phyloP scores from a whole-genome alignment of 1,140 invertebrate species.

The Drosophila ercepeae region DNA sequence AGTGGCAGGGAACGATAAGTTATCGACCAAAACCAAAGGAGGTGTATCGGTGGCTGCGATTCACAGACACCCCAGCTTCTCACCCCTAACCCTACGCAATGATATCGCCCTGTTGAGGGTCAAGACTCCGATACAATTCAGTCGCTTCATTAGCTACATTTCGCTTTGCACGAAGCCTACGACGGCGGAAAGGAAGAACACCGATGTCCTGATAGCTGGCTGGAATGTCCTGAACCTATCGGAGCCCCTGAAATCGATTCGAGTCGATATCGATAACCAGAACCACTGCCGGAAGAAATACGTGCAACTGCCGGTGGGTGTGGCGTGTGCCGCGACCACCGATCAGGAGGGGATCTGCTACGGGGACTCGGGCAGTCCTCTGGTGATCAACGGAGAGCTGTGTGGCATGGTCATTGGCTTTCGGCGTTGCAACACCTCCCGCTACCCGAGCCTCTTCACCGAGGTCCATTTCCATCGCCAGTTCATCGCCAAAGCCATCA shows the following conservation, averaged over 20 bases:
- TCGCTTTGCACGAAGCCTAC: not conserved
- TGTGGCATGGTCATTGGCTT: conserved; percentile 22
- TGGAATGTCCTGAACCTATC: not conserved
- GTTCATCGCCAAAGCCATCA: conserved; percentile 12
- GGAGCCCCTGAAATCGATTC: not conserved
- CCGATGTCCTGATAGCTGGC: not conserved
- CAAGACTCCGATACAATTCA: not conserved
- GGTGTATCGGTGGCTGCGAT: conserved; percentile 1
- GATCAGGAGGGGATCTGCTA: not conserved
- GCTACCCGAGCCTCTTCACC: conserved; percentile 17
- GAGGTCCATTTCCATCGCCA: conserved; percentile 11
- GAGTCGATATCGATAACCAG: not conserved
- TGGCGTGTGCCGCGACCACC: not conserved
- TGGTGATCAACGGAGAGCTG: conserved; percentile 2
- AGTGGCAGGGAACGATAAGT: not conserved
- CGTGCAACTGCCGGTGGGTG: not conserved
- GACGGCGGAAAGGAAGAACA: not conserved
- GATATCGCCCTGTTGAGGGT: conserved; percentile 20
- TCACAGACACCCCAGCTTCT: conserved; percentile 4
- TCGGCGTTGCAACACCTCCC: conserved; percentile 1
- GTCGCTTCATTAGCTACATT: conserved; percentile 1
- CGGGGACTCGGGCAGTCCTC: conserved; percentile 25
- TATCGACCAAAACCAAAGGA: not conserved
- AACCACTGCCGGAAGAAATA: not conserved
- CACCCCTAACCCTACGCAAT: not conserved